A percentile compares a stretch with the other conserved stretches of the same genome.
Evolutionary conservation across 2,888 invertebrate genomes (phyloP).

Genomic region (Phytoseiulus persimilis): DNA sequence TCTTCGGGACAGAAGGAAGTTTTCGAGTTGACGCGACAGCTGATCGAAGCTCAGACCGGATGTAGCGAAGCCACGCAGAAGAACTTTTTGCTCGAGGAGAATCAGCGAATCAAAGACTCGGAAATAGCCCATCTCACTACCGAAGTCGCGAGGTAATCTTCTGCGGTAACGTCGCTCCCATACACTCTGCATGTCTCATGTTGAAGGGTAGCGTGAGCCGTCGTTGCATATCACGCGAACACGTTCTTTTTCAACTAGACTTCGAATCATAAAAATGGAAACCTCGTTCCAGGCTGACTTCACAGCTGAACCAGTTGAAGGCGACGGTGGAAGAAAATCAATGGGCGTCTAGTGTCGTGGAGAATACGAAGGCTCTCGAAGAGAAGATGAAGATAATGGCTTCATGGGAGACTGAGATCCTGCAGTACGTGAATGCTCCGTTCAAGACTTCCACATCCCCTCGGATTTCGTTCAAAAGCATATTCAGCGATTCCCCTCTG

Average conservation of each 20-base stretch:
- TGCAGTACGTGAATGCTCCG: conserved; percentile 17
- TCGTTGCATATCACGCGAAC: too few species aligned
- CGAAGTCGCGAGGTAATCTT: not conserved
- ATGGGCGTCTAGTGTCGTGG: not conserved
- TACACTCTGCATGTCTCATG: too few species aligned
- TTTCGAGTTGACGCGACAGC: not conserved
- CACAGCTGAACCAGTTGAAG: not conserved
- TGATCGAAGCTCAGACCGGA: not conserved
- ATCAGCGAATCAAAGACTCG: not conserved
- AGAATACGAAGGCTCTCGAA: not conserved
- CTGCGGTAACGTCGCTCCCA: too few species aligned
- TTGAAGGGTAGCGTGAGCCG: too few species aligned
- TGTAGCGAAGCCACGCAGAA: not conserved
- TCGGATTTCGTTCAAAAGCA: too few species aligned
- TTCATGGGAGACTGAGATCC: conserved; percentile 12
- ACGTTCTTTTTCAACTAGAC: too few species aligned
- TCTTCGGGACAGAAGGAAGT: not conserved
- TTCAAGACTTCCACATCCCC: too few species aligned
- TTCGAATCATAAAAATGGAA: too few species aligned
- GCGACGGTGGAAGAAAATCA: not conserved
- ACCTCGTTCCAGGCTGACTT: not conserved
- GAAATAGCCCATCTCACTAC: not conserved
- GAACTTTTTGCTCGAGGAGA: not conserved
- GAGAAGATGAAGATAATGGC: conserved; percentile 22
- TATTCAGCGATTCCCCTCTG: not conserved